Base-by-base conservation (phyloP, 2,797 vertebrate genomes). In the Sebastes elongatus region DNA sequence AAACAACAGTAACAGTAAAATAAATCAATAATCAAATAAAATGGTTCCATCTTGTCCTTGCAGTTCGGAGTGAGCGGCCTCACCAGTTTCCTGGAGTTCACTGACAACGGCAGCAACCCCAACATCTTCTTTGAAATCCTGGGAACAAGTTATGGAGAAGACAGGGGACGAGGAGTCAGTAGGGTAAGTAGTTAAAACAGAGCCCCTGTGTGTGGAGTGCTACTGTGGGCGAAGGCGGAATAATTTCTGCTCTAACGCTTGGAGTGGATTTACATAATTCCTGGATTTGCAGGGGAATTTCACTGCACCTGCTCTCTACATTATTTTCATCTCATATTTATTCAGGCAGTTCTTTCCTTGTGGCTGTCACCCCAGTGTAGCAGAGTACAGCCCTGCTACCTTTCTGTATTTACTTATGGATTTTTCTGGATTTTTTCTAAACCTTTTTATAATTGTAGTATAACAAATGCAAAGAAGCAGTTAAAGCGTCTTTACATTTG, bases 61-160 rank as follows among this genome's bases (percentile, higher is more conserved):
- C 92, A 99, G 99, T 97, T 97, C 10, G 97, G 96, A 84, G 96
- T 99, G 32, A 98, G 93, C 63, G 99, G 98, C 30, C 95, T 99
- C 83, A 98, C 99, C 60, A 98, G 97, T 86, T 96, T 97, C 78
- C 93, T 99, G 86, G 97, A 99, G 90, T 99, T 99, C 95, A 97
- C 94, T 27, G 97, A 99, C 77, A 97, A 98, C 46, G 98, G 99
- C 42, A 95, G 95, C 0, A 99, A 99, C 94, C 99, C 98, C 76
- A 99, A 99, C 75, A 98, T 99, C 80, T 95, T 97, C 84, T 99
- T 99, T 86, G 99, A 99, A 96, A 99, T 99, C 91, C 90, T 99
- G 92, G 99, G 99, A 66, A 99, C 99, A 72, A 99, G 97, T 92
- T 99, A 99, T 1, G 98, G 98, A 83, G 98, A 99, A 86, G 98